Evolutionary conservation across 2,888 invertebrate genomes (phyloP), one percentile per base, ranked within the genome.

Genomic region (Ormyrus pomaceus): DNA sequence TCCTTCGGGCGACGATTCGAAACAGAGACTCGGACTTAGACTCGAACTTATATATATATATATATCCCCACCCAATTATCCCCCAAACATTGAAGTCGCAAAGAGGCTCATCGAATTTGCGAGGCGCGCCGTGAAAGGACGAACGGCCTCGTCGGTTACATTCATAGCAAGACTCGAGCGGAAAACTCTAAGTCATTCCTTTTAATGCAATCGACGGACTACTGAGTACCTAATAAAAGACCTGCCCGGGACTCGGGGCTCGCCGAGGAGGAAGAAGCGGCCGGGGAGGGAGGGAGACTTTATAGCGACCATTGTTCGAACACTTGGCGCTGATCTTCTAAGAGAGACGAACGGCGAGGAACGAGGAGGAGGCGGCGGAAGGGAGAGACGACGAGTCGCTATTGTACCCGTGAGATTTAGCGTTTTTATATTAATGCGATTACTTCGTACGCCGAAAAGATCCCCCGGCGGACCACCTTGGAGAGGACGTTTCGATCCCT

Each of bases 351-450:
- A 5, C 7, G 11, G 13, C 19, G 55, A 46, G 45, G 13, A 53
- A 13, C 13, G 13, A 13, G 13, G 13, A 51, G 65, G 65, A 45
- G 7, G 7, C 5, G 53, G 8, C 19, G 46, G 58, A 66, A 55
- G 55, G 55, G 19, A 62, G 69, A 19, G 62, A 46, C 61, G 19
- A 61, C 66, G 61, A 66, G 72, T 53, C n/a, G 72, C 86, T 83
- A 87, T 87, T 86, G 87, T 87, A 83, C 84, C 82, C 84, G 82
- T 82, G 83, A 87, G 87, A 87, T 88, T 87, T 86, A 88, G 86
- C 84, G 85, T 86, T 86, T 86, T 88, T 87, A 87, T 87, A 87
- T 87, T 89, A 88, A 88, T 88, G 86, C 87, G 88, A 89, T 88
- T 87, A 87, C 81, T 82, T 80, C 83, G 72, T 69, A 68, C 64